Evolutionary conservation across 2,113 vertebrate genomes (phyloP).

Genomic region (Enhydra lutris): DNA sequence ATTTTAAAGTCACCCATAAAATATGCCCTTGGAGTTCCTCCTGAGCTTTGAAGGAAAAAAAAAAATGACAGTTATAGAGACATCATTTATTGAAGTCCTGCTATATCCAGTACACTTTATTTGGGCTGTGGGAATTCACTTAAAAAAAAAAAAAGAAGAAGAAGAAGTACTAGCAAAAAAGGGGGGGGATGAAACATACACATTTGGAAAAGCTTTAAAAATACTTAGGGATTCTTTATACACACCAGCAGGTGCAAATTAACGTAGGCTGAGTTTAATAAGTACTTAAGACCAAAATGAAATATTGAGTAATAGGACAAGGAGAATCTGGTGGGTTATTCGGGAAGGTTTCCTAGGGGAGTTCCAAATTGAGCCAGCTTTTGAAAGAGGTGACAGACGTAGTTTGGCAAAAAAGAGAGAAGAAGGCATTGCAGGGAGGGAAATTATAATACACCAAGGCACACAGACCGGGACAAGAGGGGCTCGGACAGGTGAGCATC

Average conservation of each 20-base stretch:
- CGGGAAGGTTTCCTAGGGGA: not conserved
- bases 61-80: not conserved
- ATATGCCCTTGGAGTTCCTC: not conserved
- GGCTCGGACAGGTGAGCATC: accelerated
- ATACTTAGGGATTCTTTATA: not conserved
- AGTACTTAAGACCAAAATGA: not conserved
- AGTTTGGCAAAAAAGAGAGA: not conserved
- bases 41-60: not conserved
- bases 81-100: not conserved
- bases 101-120: not conserved
- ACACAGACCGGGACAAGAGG: not conserved
- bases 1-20: slow-evolving; percentile 7
- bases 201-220: slow-evolving; percentile 6
- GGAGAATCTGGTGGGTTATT: not conserved
- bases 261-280: not conserved
- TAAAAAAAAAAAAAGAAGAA: not conserved
- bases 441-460: not conserved
- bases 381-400: slow-evolving; percentile 10
- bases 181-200: not conserved
- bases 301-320: not conserved
- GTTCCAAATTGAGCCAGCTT: not conserved
- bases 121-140: not conserved
- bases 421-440: not conserved
- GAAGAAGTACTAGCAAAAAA: not conserved
- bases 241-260: not conserved